Evolutionary conservation across 2,113 vertebrate genomes (phyloP).

Genomic region (Channa maculata): DNA sequence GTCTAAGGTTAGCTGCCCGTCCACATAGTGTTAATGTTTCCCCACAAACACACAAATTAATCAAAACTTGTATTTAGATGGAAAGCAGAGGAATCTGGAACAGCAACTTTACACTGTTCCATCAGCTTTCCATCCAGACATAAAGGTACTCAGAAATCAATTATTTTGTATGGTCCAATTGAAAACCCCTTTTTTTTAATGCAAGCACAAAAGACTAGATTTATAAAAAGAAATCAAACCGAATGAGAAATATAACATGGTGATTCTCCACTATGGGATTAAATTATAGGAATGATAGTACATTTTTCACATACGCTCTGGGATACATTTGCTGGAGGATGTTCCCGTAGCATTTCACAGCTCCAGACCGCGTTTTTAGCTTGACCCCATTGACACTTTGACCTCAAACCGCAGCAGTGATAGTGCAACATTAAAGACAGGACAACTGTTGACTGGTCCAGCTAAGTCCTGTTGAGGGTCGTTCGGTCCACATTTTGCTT

Average conservation of each 20-base stretch:
- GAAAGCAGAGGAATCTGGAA: constrained; percentile 15
- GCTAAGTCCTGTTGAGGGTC: constrained; percentile 2
- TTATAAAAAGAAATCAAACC: not conserved
- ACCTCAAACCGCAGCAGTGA: constrained; percentile 5
- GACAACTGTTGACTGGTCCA: not conserved
- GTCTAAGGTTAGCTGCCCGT: constrained; percentile 28
- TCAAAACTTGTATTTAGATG: constrained; percentile 6
- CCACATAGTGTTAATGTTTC: constrained; percentile 31
- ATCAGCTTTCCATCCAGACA: too few relatives aligned
- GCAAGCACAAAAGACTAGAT: not conserved
- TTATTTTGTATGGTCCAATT: not conserved
- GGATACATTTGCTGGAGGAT: not conserved
- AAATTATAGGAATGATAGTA: too few relatives aligned
- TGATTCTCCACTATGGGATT: too few relatives aligned
- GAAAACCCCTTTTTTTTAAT: not conserved
- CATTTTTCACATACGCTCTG: too few relatives aligned
- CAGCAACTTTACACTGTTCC: not conserved
- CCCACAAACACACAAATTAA: too few relatives aligned
- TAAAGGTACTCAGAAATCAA: too few relatives aligned
- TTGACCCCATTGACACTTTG: not conserved
- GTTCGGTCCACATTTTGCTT: not conserved
- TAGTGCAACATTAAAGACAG: not conserved
- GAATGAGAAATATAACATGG: not conserved
- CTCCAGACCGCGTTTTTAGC: not conserved
- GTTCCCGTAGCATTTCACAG: constrained; percentile 19